Evolutionary conservation across 2,888 invertebrate species (phyloP), one percentile per base, ranked within the genome.

Genomic region (Drosophila paranaensis): DNA sequence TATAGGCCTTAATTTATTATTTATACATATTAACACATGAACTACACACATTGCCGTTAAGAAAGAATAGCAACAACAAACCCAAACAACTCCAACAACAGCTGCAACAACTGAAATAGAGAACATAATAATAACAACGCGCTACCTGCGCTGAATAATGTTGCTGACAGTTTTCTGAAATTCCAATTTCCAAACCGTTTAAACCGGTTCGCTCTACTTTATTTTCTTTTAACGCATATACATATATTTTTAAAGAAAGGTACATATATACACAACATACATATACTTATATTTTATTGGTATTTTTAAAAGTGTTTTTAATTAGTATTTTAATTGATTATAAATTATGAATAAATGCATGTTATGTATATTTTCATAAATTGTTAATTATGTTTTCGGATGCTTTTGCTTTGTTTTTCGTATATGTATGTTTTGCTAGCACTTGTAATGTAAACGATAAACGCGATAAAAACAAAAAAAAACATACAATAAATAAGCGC

Each of bases 1-100:
- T 80, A 67, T 88, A 82, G 71, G 64, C 72, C 70, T 79, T 89
- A 70, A 80, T 88, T 86, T 85, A 89, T 89, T 79, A 70, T 82
- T 78, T 79, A 65, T 75, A 71, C 62, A 68, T 70, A 75, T 67
- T 65, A 69, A 66, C 66, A 69, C 60, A 69, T 48, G 64, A 56
- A 64, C 50, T 54, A 55, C 50, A 58, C 45, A 70, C 45, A 45
- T 70, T 60, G 55, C 56, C 61, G 45, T 69, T 61, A 58, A 58
- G 54, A 50, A 62, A 54, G 43, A 48, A 62, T 56, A 62, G 33
- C 39, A 48, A 64, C 40, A 46, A 56, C n/a, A 71, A 56, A 60
- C 37, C 20, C 30, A 40, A 40, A 46, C 13, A 46, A 14, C 45
- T 27, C 61, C 30, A 48, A 45, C 14, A 58, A 57, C 33, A 69